A percentile compares a stretch with the other conserved stretches of the same genome.
phyloP scores from a whole-genome alignment of 2,113 vertebrate species.

The Pteropus alecto region DNA sequence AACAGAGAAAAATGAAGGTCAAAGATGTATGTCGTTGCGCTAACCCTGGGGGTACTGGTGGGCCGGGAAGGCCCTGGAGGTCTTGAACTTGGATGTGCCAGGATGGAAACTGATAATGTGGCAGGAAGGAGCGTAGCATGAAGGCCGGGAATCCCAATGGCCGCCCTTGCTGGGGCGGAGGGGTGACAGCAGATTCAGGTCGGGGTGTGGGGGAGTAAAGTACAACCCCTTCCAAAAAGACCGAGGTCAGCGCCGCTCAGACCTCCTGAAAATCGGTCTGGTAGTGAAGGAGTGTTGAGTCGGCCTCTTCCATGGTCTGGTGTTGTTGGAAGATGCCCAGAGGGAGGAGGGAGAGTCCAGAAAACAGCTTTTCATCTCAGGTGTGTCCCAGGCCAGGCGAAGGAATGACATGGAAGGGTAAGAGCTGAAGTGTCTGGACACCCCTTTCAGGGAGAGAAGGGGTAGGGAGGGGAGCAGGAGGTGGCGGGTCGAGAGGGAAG shows the following conservation, averaged over 20 bases:
- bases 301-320: fast-evolving
- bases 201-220: not conserved
- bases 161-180: not conserved
- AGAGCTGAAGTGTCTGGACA: not conserved
- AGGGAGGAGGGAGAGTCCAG: not conserved
- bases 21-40: fast-evolving
- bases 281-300: fast-evolving
- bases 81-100: not conserved
- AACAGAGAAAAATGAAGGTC: no score
- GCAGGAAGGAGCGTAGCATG: not conserved
- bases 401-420: not conserved
- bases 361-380: not conserved
- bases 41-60: not conserved
- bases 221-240: not conserved
- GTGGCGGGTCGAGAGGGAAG: fast-evolving
- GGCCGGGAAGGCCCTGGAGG: not conserved
- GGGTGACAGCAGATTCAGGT: not conserved
- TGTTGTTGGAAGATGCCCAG: not conserved
- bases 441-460: fast-evolving
- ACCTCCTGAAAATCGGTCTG: fast-evolving
- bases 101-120: not conserved
- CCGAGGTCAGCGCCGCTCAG: no score
- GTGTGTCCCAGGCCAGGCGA: not conserved
- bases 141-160: not conserved
- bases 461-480: not conserved